Base-by-base conservation (phyloP, 2,888 invertebrate species). In the Mimumesa dahlbomi region DNA sequence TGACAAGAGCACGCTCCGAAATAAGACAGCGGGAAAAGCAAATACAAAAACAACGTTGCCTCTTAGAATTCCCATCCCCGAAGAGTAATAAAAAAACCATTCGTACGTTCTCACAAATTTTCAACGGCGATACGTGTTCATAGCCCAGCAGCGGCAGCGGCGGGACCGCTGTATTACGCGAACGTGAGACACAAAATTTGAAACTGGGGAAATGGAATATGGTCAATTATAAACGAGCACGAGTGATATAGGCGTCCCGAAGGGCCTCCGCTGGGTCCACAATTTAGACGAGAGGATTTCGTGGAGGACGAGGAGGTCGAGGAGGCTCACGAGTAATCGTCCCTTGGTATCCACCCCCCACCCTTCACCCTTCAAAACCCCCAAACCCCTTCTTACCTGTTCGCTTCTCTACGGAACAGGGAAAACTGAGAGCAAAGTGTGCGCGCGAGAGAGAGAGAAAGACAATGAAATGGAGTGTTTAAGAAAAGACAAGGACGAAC, bases 201-300 rank as follows among this genome's bases (percentile, higher is more conserved):
- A n/a, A n/a, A 36, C 25, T 11, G 9, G 42, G n/a, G 38, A 16
- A 22, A 29, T n/a, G 64, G 48, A 52, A 62, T 46, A 54, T 31
- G 40, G 49, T 77, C 62, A 78, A 77, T 68, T 74, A 77, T 62
- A 65, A 67, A 74, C 34, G 67, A 67, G 58, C n/a, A 9, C 11
- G 53, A 52, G 56, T 54, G 52, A 67, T 63, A 63, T 63, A 70
- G 73, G 57, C 61, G 31, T 70, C 56, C 66, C 70, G 11, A 54
- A 21, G 65, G 62, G 63, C 46, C 50, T 25, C 18, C 31, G 48
- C 14, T 34, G 70, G 45, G 45, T 52, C 53, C 48, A 58, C 57
- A 73, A 73, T 70, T 75, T 58, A 57, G 61, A 63, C 57, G 54
- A 57, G 69, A 57, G 63, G 50, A 73, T 75, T 59, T 73, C 69